A percentile compares a stretch with the other conserved stretches of the same genome.
These are phyloP conservation scores for Platygyra sinensis DNA, from an alignment of 64 coral and sea anemone species.

Conservation along the genomic window DNA sequence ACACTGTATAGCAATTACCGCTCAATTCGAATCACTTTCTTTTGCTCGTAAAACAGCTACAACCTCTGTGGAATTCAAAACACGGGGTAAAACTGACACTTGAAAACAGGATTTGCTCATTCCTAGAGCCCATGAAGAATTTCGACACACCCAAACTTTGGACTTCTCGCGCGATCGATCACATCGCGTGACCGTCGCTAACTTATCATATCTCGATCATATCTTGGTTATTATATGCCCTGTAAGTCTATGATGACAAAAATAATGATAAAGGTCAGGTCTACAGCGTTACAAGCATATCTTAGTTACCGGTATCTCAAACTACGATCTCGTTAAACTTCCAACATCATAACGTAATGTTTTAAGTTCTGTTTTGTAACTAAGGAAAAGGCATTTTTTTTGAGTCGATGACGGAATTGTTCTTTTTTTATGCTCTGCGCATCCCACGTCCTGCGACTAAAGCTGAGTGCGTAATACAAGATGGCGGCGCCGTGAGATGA, in stretches of 20 bases:
- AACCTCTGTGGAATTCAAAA: neutral
- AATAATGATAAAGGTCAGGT: neutral
- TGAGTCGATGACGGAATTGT: constrained; percentile 33
- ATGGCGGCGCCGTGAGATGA: constrained; percentile 21
- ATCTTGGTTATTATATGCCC: constrained; percentile 5
- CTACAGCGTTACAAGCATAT: neutral
- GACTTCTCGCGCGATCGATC: too few relatives aligned
- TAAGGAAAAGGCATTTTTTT: constrained; percentile 21
- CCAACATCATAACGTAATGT: neutral
- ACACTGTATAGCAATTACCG: neutral
- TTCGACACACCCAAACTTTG: neutral
- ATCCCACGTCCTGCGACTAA: neutral
- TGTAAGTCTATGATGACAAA: neutral
- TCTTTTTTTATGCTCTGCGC: neutral
- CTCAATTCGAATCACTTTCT: neutral
- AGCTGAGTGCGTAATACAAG: constrained; percentile 35
- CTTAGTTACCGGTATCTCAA: neutral
- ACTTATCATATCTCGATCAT: neutral
- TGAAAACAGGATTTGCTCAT: neutral
- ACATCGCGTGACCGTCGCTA: constrained; percentile 25
- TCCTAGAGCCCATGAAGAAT: neutral
- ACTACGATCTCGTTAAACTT: neutral
- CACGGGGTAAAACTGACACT: neutral
- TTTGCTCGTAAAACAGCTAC: neutral
- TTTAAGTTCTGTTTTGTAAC: neutral